phyloP scores from a whole-genome alignment of 2,113 vertebrate genomes.

The Alethe diademata region DNA sequence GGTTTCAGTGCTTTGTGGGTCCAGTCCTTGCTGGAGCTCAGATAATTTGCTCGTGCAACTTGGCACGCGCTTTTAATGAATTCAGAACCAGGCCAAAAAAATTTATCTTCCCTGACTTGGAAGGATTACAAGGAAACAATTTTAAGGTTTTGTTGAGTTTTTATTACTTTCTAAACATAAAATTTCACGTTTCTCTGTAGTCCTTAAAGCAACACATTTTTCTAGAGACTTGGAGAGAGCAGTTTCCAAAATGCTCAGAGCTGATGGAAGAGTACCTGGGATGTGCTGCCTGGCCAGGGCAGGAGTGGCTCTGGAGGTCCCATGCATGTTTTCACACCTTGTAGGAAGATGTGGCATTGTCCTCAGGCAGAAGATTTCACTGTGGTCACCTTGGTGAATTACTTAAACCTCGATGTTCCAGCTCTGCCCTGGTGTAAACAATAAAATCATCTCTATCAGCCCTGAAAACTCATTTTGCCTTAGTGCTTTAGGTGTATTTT shows the following conservation, averaged over 20 bases:
- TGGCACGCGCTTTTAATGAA: neutral
- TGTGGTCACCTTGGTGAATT: neutral
- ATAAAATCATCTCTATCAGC: neutral
- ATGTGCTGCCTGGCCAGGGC: neutral
- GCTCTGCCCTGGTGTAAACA: neutral
- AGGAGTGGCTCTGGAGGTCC: neutral
- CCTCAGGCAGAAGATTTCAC: neutral
- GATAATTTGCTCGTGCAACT: conserved; percentile 29
- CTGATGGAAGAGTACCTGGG: neutral
- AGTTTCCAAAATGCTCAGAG: neutral
- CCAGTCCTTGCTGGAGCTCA: conserved; percentile 23
- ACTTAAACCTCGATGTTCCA: neutral
- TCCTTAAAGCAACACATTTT: conserved; percentile 1
- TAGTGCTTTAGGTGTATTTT: neutral
- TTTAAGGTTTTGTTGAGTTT: neutral
- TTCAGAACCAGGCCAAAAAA: neutral
- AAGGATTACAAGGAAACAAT: conserved; percentile 26
- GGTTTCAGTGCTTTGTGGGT: conserved; percentile 14
- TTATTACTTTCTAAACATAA: conserved; percentile 27
- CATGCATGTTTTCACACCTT: fast-evolving
- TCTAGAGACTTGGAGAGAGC: neutral
- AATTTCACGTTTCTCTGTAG: neutral
- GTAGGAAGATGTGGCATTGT: neutral
- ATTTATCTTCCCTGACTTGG: conserved; percentile 37
- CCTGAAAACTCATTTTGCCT: neutral